Evolutionary conservation across 2,797 vertebrate species (phyloP), one percentile per base, ranked within the genome.

Genomic region (Aldrovandia affinis): DNA sequence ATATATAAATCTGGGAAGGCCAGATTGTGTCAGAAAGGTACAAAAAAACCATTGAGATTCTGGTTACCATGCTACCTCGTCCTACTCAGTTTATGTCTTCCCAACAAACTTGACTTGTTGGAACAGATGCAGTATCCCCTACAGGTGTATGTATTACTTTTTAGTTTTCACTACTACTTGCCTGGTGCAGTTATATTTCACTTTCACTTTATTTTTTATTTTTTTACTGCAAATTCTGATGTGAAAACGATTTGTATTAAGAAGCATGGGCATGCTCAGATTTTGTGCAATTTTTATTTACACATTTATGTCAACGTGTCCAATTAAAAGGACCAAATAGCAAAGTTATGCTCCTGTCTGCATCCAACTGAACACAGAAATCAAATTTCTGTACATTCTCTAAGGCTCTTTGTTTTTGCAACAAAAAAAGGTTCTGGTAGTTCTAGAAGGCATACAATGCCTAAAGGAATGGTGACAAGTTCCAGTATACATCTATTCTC

Each of bases 361-460:
- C 87, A 91, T 95, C 95, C 90, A 85, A 85, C 63, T 88, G 90
- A 93, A 94, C 94, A 94, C 96, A 97, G 96, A 98, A 97, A 96
- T 93, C 94, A 95, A 92, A 90, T 90, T 95, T 94, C 95, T 96
- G 93, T 96, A 97, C 96, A 97, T 97, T 97, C 96, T 96, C 95
- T 94, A 96, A 97, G 95, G 95, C 96, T 94, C 95, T 94, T 95
- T 95, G 93, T 94, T 96, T 96, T 96, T 94, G 95, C 93, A 87
- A 93, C 92, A 91, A 94, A 77, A 77, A 77, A 22, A 25, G 93
- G 89, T 95, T 94, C 95, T 95, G 94, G 95, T 95, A 91, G 93
- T 94, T 96, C 95, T 96, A 94, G 97, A 97, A 97, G 97, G 96
- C 96, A 97, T 97, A 97, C 95, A 94, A 96, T 94, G 96, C 96